A percentile compares a stretch with the other conserved stretches of the same genome.
Conservation (phyloP, 1,140 invertebrate genomes). For the Drosophila fuyamai region DNA sequence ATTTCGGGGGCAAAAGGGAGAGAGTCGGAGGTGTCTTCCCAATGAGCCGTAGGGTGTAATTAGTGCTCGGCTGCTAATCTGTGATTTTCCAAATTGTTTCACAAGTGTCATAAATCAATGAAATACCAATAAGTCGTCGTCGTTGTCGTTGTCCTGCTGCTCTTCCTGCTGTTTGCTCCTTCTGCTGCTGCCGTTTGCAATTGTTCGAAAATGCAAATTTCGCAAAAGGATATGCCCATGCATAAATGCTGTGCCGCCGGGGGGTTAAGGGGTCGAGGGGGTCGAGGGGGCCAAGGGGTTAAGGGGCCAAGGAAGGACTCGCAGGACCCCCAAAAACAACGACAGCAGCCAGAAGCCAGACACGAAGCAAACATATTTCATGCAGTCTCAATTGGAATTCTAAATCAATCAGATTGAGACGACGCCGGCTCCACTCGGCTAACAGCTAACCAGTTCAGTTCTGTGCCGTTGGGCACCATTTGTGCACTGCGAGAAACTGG, state of each 20-base stretch:
- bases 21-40: conserved; percentile 29
- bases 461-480: conserved; percentile 10
- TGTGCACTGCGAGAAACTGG: conserved; percentile 13
- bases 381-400: conserved; percentile 84
- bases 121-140: conserved; percentile 83
- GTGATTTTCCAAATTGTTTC: conserved; percentile 84
- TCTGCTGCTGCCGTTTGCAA: conserved; percentile 57
- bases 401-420: conserved; percentile 84
- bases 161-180: conserved; percentile 19
- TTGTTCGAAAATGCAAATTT: conserved; percentile 81
- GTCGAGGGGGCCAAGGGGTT: neutral
- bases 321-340: conserved; percentile 23
- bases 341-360: conserved; percentile 50
- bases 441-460: conserved; percentile 27
- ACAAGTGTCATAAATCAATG: conserved; percentile 84
- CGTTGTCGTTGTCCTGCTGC: conserved; percentile 26
- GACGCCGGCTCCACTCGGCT: conserved; percentile 53
- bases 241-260: conserved; percentile 60
- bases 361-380: conserved; percentile 82
- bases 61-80: conserved; percentile 73
- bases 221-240: conserved; percentile 79
- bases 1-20: neutral
- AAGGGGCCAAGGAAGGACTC: conserved; percentile 29
- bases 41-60: conserved; percentile 71
- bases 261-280: neutral